phyloP scores from a whole-genome alignment of 2,113 vertebrate species.

The Vombatus ursinus region DNA sequence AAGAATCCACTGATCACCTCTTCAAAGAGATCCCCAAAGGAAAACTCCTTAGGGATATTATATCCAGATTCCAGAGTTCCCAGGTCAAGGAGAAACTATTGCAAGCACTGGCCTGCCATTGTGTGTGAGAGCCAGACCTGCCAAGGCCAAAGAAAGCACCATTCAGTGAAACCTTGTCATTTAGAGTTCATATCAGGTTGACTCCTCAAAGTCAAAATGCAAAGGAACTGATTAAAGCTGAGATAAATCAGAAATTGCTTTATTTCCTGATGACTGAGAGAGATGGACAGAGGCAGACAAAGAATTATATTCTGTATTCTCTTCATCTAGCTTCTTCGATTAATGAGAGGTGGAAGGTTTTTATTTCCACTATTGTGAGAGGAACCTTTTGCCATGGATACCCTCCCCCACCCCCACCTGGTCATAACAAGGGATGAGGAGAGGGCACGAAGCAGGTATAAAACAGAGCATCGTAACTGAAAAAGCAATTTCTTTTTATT shows the following conservation, averaged over 20 bases:
- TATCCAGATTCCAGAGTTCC: too few relatives aligned
- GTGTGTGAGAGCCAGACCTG: background rate
- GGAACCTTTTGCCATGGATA: background rate
- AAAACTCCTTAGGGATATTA: too few relatives aligned
- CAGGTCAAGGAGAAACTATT: too few relatives aligned
- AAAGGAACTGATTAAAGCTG: conserved; percentile 77
- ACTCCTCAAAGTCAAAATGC: conserved; percentile 77
- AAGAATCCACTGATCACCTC: too few relatives aligned
- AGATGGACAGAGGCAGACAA: background rate
- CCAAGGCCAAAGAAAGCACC: background rate
- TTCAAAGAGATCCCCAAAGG: too few relatives aligned
- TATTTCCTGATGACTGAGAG: conserved; percentile 53
- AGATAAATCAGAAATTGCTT: conserved; percentile 58
- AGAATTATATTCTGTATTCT: accelerated
- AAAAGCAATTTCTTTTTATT: background rate
- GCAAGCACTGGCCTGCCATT: background rate
- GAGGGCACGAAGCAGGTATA: background rate
- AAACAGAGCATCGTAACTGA: background rate
- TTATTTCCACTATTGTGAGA: background rate
- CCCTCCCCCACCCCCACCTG: background rate
- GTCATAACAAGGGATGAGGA: conserved; percentile 32
- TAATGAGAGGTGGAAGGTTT: background rate
- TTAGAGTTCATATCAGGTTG: conserved; percentile 72
- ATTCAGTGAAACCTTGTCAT: conserved; percentile 63
- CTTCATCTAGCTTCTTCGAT: background rate